A percentile compares a stretch with the other conserved stretches of the same genome.
Evolutionary conservation across 2,797 vertebrate species (phyloP).

Genomic region (Potorous gilbertii): DNA sequence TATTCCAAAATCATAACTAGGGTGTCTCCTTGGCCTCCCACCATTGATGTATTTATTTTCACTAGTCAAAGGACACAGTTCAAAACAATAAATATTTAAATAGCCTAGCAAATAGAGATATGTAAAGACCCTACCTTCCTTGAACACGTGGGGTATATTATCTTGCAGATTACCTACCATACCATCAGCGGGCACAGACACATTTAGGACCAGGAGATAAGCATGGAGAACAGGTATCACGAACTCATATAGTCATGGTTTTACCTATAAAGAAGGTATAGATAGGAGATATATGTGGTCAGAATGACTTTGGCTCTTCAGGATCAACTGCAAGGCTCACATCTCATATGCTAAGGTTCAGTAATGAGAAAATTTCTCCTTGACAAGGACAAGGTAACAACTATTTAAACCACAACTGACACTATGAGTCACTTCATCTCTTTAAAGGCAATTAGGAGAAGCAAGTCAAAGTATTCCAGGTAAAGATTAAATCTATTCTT

Average conservation of each 20-base stretch:
- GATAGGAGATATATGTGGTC: not conserved
- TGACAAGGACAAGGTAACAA: not conserved
- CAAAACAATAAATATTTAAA: not conserved
- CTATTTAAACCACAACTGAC: not conserved
- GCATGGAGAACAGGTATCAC: not conserved
- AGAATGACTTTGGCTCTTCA: not conserved
- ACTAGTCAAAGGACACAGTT: not conserved
- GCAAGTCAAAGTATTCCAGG: not conserved
- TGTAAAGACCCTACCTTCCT: not conserved
- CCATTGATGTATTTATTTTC: not conserved
- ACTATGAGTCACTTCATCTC: not conserved
- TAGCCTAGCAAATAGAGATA: not conserved
- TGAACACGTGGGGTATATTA: not conserved
- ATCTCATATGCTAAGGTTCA: not conserved
- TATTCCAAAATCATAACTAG: not conserved
- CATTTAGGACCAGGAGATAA: not conserved
- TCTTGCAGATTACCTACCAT: not conserved
- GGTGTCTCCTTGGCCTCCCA: not conserved
- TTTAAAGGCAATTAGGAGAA: not conserved
- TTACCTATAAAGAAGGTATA: not conserved
- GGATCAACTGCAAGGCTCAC: not conserved
- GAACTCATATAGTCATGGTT: not conserved
- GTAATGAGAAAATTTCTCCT: not conserved
- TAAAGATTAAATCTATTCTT: not conserved
- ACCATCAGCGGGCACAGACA: not conserved